Percentiles rank a stretch among this genome's conserved stretches.
Conservation (phyloP, 2,113 vertebrate species). For the Acanthisitta chloris region DNA sequence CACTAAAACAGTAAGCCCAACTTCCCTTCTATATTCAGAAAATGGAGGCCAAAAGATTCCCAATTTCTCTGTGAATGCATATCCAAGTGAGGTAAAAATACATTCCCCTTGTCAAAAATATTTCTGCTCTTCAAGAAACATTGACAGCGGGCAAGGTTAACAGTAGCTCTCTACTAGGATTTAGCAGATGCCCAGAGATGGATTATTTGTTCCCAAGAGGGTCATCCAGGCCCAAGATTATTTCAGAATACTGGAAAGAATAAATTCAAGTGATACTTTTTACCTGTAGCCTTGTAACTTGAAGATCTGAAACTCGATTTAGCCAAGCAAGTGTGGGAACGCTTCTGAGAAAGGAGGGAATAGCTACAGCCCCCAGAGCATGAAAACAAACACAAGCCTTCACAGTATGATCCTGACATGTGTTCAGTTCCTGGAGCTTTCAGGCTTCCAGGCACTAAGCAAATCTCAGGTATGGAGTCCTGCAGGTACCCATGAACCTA, state of each 20-base stretch:
- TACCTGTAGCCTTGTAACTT: neutral
- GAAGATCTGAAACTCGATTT: neutral
- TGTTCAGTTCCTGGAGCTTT: constrained; percentile 35
- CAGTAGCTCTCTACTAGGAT: neutral
- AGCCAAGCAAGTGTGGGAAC: neutral
- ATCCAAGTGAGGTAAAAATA: constrained; percentile 4
- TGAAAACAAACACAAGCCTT: neutral
- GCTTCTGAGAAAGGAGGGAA: neutral
- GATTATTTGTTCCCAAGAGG: constrained; percentile 15
- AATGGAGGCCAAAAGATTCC: neutral
- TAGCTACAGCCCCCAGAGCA: neutral
- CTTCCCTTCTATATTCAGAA: neutral
- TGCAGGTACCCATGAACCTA: neutral
- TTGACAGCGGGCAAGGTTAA: neutral
- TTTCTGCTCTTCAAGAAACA: neutral
- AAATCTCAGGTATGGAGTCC: constrained; percentile 5
- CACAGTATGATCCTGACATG: neutral
- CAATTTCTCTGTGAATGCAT: neutral
- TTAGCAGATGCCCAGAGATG: constrained; percentile 5
- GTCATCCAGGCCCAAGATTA: neutral
- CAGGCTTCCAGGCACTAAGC: constrained; percentile 19
- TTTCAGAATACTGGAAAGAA: neutral
- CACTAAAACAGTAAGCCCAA: neutral
- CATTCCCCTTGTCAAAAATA: neutral
- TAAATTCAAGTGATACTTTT: constrained; percentile 18